Base-by-base conservation (phyloP, 2,888 invertebrate species). In the Campoletis raptor region DNA sequence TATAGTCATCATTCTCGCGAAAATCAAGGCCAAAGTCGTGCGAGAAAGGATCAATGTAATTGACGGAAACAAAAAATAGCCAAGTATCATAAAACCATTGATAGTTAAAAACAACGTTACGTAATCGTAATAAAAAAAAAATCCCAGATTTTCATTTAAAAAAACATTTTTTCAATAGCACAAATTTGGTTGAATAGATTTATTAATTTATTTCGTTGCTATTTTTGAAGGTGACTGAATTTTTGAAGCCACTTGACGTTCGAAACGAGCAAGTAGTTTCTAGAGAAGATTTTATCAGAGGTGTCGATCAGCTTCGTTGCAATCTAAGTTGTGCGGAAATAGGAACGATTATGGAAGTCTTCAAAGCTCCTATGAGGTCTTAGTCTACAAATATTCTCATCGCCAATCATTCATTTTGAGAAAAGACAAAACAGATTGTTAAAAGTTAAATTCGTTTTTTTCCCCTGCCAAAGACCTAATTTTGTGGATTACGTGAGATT, bases 281-380 rank as follows among this genome's bases (percentile, higher is more conserved):
- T 7, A 96, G 96, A 88, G 95, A 95, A 0, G 96, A 97, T 94
- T 98, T 98, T 94, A 96, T 96, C 90, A 96, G 97, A 81, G 97
- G 96, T 0, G 94, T 98, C 69, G 96, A 96, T 85, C 95, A 96
- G 87, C 96, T 97, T 76, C 95, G 96, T 67, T 95, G 97, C 64
- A 94, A 96, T 82, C 95, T 98, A 72, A 95, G 96, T 3, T 96
- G 96, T 18, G 94, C 95, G 7, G 97, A 98, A 94, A 95, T 97
- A 90, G 96, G 96, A 88, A 96, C 97, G 0, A 94, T 98, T 61
- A 96, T 96, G 95, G 96, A 97, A 91, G 96, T 97, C 96, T 97
- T 92, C 54, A 88, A 88, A 81, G 74, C 90, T 0, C 88, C 91
- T 42, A 24, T 90, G 4, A 93, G 91, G 93, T 93, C 69, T 10